Conservation (phyloP, 2,797 vertebrate species). For the Trachops cirrhosus region DNA sequence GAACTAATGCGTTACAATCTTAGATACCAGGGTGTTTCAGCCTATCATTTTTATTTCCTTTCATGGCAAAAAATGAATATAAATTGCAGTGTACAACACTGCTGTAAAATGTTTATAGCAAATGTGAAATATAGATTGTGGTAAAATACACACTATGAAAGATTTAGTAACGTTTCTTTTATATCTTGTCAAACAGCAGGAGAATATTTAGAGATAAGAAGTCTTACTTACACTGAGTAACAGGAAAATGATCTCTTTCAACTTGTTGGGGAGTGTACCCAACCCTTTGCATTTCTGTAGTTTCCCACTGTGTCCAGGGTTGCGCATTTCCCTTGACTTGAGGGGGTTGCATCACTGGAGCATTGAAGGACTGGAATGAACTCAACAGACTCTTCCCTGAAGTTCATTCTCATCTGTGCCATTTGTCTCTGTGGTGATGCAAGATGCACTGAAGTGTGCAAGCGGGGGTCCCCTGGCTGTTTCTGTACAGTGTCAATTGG, state of each 20-base stretch:
- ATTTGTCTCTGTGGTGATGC: not conserved
- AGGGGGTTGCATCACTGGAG: not conserved
- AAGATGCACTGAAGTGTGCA: not conserved
- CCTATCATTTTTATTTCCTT: slow-evolving; percentile 23
- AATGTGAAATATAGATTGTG: slow-evolving; percentile 15
- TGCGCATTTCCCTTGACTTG: not conserved
- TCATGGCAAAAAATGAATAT: slow-evolving; percentile 16
- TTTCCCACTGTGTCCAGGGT: not conserved
- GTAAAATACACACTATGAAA: not conserved
- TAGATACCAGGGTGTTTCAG: not conserved
- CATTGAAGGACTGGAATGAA: not conserved
- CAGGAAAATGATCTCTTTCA: not conserved
- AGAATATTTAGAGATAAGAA: not conserved
- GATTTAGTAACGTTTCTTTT: not conserved
- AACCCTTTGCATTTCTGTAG: not conserved
- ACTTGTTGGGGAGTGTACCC: not conserved
- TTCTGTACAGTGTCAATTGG: not conserved
- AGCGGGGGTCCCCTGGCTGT: not conserved
- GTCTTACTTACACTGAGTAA: not conserved
- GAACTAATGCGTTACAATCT: slow-evolving; percentile 11
- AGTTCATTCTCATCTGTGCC: not conserved
- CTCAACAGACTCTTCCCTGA: not conserved
- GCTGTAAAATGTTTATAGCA: slow-evolving; percentile 31
- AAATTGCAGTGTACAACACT: slow-evolving; percentile 12
- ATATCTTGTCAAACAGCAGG: slow-evolving; percentile 3